Conservation (phyloP, 2,888 invertebrate genomes). For the Nomada fabriciana region DNA sequence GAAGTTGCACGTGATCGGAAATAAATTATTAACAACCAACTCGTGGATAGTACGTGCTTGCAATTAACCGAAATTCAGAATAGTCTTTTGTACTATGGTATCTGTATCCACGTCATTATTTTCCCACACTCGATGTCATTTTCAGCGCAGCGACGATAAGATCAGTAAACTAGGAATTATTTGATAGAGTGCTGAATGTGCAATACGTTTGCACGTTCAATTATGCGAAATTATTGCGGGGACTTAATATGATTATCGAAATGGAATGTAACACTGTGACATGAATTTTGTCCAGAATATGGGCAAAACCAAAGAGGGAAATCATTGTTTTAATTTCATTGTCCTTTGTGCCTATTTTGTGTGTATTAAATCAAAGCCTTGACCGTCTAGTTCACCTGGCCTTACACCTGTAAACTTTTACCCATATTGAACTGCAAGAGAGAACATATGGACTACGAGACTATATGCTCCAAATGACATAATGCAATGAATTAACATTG, state of each 20-base stretch:
- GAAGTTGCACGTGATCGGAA: slow-evolving; percentile 35
- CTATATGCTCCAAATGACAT: too few species aligned
- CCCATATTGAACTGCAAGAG: too few species aligned
- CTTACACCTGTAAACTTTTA: too few species aligned
- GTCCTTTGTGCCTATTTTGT: too few species aligned
- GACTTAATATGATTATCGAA: neutral
- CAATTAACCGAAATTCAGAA: slow-evolving; percentile 47
- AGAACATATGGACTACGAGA: too few species aligned
- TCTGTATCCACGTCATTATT: slow-evolving; percentile 10
- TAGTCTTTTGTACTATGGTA: slow-evolving; percentile 14
- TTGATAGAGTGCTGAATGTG: neutral
- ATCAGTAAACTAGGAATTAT: neutral
- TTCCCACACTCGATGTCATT: neutral
- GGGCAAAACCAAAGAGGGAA: too few species aligned
- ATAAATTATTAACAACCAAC: slow-evolving; percentile 22
- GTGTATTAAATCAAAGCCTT: too few species aligned
- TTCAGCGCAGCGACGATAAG: slow-evolving; percentile 1
- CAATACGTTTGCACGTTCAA: neutral
- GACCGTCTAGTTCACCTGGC: too few species aligned
- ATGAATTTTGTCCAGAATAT: too few species aligned
- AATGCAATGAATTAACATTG: too few species aligned
- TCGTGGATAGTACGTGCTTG: neutral
- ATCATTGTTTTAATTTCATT: too few species aligned
- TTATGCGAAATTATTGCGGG: neutral
- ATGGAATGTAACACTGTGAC: too few species aligned